Conservation (phyloP, 2,113 vertebrate species). For the Excalfactoria chinensis region DNA sequence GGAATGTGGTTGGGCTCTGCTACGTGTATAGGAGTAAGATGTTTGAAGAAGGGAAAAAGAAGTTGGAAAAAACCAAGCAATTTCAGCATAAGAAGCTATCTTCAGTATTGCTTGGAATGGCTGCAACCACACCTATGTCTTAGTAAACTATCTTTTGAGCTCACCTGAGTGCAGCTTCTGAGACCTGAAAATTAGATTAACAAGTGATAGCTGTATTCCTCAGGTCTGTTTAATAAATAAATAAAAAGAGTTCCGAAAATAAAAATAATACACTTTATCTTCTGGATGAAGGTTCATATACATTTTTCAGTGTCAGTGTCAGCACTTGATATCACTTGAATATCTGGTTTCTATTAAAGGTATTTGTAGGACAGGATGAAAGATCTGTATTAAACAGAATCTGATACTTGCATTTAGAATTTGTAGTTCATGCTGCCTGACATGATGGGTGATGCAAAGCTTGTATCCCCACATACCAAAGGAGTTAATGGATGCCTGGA, state of each 20-base stretch:
- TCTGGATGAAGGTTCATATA: background rate
- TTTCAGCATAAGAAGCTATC: rapidly evolving
- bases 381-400: rapidly evolving
- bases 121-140: background rate
- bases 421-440: background rate
- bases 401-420: background rate
- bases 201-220: background rate
- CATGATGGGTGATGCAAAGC: background rate
- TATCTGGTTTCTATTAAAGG: background rate
- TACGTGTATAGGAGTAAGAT: rapidly evolving
- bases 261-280: background rate
- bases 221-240: background rate
- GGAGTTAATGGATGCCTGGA: background rate
- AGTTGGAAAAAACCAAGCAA: background rate
- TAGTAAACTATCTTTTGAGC: background rate
- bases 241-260: background rate
- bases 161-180: background rate
- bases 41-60: background rate
- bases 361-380: background rate
- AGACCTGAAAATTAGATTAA: background rate
- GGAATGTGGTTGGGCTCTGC: background rate
- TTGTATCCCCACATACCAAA: background rate
- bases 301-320: background rate
- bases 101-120: background rate
- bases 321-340: background rate